These are phyloP conservation scores for Poliocrania exsul DNA, from an alignment of 2,797 vertebrate species.

Conservation along the genomic window DNA sequence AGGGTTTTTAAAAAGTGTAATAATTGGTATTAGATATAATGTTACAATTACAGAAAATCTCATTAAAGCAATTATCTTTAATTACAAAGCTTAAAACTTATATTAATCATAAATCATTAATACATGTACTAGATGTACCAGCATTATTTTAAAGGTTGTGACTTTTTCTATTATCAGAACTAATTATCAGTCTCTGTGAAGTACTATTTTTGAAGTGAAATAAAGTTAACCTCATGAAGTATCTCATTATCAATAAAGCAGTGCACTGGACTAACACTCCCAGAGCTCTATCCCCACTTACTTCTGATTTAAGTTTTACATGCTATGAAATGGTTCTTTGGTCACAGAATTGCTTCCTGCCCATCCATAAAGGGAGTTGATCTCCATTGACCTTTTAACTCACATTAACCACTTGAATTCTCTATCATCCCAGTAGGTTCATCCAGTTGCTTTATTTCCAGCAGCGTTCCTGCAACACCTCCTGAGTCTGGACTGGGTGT, in stretches of 20 bases:
- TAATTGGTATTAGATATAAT: constrained; percentile 1
- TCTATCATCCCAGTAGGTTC: not conserved
- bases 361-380: not conserved
- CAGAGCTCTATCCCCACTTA: not conserved
- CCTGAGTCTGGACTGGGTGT: fast-evolving
- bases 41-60: not conserved
- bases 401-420: not conserved
- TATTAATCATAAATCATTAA: not conserved
- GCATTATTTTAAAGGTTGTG: not conserved
- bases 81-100: not conserved
- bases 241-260: constrained; percentile 3
- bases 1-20: not conserved
- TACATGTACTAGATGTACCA: not conserved
- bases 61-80: constrained; percentile 9
- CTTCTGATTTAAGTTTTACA: not conserved
- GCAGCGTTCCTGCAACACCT: not conserved
- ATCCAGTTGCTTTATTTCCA: not conserved
- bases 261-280: not conserved
- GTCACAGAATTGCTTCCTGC: not conserved
- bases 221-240: constrained; percentile 54
- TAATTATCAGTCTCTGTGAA: constrained; percentile 77
- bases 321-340: not conserved
- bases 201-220: constrained; percentile 68
- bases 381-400: not conserved
- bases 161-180: not conserved